Conservation (phyloP, 2,797 vertebrate species). For the Poeciliopsis infans region DNA sequence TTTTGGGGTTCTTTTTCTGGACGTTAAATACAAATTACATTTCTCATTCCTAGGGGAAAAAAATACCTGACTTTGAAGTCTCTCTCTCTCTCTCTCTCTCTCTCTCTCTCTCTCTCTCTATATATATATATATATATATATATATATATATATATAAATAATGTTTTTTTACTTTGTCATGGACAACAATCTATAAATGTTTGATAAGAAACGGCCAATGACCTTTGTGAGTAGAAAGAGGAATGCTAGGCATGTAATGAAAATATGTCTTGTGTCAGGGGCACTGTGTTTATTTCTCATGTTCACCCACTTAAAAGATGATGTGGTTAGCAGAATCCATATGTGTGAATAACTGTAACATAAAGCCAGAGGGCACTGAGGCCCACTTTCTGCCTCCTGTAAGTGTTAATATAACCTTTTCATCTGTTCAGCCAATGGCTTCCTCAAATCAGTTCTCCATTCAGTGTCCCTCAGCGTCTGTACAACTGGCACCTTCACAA, state of each 20-base stretch:
- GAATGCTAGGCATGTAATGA: conserved; percentile 30
- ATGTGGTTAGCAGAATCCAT: conserved; percentile 69
- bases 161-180: not conserved
- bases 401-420: conserved; percentile 84
- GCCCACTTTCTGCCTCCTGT: conserved; percentile 69
- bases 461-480: conserved; percentile 81
- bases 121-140: not conserved
- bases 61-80: not conserved
- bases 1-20: conserved; percentile 13
- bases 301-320: conserved; percentile 62
- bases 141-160: not conserved
- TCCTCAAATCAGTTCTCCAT: conserved; percentile 80
- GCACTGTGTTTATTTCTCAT: conserved; percentile 58
- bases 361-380: conserved; percentile 73
- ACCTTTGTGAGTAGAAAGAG: conserved; percentile 21
- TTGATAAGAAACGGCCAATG: conserved; percentile 10
- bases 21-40: conserved; percentile 34
- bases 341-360: conserved; percentile 73
- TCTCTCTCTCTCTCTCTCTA: no score
- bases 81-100: no score
- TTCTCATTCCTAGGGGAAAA: conserved; percentile 12
- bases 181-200: not conserved
- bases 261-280: conserved; percentile 44
- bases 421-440: conserved; percentile 77
- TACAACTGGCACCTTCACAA: conserved; percentile 85